Conservation (phyloP, 2,113 vertebrate species). For the Oreochromis niloticus region DNA sequence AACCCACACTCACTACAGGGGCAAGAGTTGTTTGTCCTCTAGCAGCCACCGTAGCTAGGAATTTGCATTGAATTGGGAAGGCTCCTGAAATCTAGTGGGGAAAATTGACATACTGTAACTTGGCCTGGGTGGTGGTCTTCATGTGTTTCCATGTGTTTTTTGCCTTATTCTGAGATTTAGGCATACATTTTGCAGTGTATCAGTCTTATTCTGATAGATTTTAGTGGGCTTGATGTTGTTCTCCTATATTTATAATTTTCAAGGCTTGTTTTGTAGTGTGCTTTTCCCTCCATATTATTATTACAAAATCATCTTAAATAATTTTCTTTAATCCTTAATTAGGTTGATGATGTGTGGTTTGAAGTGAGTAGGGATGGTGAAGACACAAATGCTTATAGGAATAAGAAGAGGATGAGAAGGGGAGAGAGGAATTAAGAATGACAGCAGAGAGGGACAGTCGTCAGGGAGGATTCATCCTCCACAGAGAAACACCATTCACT, state of each 20-base stretch:
- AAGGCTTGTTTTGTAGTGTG: no score
- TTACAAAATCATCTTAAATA: neutral
- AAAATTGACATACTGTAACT: neutral
- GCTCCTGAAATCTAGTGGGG: neutral
- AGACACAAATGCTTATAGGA: neutral
- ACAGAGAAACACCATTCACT: constrained; percentile 38
- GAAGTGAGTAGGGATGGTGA: neutral
- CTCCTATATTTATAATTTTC: neutral
- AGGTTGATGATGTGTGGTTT: neutral
- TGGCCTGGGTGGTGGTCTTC: neutral
- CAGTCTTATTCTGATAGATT: neutral
- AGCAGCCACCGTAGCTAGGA: neutral
- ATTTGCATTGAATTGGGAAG: neutral
- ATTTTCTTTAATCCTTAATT: constrained; percentile 8
- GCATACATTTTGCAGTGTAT: neutral
- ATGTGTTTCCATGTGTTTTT: neutral
- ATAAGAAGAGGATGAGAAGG: neutral
- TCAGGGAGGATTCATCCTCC: constrained; percentile 31
- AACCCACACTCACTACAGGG: neutral
- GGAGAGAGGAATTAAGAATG: constrained; percentile 1
- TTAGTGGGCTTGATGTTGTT: neutral
- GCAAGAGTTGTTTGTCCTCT: neutral
- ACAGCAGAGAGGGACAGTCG: constrained; percentile 25
- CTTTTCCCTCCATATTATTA: neutral
- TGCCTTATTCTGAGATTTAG: neutral